These are phyloP conservation scores for Bungarus multicinctus DNA, from an alignment of 2,113 vertebrate genomes.

Conservation along the genomic window DNA sequence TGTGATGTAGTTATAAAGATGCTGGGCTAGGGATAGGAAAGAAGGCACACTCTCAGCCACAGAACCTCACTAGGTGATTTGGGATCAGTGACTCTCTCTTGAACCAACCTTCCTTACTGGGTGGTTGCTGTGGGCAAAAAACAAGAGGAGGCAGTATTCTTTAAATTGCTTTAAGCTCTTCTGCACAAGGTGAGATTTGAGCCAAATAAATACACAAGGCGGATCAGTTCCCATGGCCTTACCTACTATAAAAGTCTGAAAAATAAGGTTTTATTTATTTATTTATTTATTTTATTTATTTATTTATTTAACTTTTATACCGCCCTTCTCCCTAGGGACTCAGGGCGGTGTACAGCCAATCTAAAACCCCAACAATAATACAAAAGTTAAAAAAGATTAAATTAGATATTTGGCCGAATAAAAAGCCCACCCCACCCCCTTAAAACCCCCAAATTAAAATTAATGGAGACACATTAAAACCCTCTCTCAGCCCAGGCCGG, in stretches of 20 bases:
- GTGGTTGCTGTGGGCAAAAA: background rate
- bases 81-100: background rate
- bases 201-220: background rate
- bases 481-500: no score
- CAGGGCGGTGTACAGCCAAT: no score
- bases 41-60: background rate
- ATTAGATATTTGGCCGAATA: no score
- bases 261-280: background rate
- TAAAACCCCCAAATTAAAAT: no score
- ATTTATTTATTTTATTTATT: no score
- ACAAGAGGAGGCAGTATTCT: background rate
- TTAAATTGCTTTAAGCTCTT: background rate
- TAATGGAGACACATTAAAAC: no score
- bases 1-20: background rate
- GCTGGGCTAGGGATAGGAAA: background rate
- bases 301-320: no score
- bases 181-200: background rate
- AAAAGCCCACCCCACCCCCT: no score
- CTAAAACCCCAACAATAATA: no score
- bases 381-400: no score
- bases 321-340: no score
- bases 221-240: background rate
- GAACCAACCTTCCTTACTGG: background rate
- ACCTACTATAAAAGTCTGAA: background rate
- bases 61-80: background rate